phyloP scores from a whole-genome alignment of 2,888 invertebrate species.

The Drepana falcataria region DNA sequence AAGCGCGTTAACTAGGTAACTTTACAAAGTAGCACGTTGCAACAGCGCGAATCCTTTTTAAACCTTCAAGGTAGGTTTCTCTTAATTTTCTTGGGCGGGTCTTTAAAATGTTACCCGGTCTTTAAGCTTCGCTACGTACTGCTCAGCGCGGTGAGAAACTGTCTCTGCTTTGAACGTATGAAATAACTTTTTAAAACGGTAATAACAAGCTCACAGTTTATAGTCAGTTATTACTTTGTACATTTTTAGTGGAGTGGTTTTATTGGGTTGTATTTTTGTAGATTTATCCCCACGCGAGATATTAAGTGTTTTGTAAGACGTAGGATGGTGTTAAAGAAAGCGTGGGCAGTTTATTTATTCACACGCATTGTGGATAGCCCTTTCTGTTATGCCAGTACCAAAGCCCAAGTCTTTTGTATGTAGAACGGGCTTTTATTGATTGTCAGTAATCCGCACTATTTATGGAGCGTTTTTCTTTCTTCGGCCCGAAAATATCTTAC shows the following conservation, averaged over 20 bases:
- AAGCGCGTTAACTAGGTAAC: conserved; percentile 65
- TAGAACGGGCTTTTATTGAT: conserved; percentile 55
- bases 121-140: conserved; percentile 50
- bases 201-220: conserved; percentile 35
- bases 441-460: conserved; percentile 39
- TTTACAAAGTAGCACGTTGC: conserved; percentile 67
- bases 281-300: conserved; percentile 48
- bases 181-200: conserved; percentile 27
- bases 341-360: conserved; percentile 68
- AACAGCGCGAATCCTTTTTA: conserved; percentile 47
- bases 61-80: conserved; percentile 40
- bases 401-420: conserved; percentile 45
- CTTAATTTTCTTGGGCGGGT: conserved; percentile 70
- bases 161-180: conserved; percentile 31
- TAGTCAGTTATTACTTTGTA: conserved; percentile 36
- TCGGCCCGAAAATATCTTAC: conserved; percentile 4
- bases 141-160: conserved; percentile 42
- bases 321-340: conserved; percentile 51
- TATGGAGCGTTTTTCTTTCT: conserved; percentile 31
- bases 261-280: conserved; percentile 58
- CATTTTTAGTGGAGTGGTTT: conserved; percentile 45
- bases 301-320: conserved; percentile 60
- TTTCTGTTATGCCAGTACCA: conserved; percentile 42
- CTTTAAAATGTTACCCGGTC: conserved; percentile 62
- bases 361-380: conserved; percentile 44